phyloP scores from a whole-genome alignment of 2,113 vertebrate genomes.

The Ageneiosus marmoratus region DNA sequence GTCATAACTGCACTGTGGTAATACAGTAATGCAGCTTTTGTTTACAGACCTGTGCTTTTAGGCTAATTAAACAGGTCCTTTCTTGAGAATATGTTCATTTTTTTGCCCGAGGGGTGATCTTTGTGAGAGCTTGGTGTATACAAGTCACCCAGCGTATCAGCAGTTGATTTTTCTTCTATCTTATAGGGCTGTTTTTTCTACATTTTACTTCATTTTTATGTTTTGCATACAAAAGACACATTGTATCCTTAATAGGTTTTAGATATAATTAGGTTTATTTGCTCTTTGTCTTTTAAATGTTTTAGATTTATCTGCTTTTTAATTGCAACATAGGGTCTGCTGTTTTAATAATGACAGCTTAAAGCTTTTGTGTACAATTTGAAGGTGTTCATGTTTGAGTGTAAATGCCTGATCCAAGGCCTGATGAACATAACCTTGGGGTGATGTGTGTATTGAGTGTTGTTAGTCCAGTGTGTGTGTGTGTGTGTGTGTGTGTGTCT shows the following conservation, averaged over 20 bases:
- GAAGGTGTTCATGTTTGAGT: not conserved
- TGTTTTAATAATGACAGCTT: not conserved
- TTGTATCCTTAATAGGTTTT: not conserved
- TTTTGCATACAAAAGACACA: not conserved
- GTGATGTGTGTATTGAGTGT: conserved; percentile 15
- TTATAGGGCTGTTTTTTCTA: not conserved
- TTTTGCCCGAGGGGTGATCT: conserved; percentile 36
- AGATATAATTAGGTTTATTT: not conserved
- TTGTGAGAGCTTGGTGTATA: conserved; percentile 30
- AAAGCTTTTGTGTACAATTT: not conserved
- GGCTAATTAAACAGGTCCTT: conserved; percentile 55
- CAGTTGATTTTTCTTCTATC: not conserved
- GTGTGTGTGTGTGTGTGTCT: conserved; percentile 9
- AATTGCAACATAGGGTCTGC: no score
- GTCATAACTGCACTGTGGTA: conserved; percentile 61
- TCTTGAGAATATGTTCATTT: conserved; percentile 46
- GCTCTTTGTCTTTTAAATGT: not conserved
- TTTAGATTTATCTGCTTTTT: not conserved
- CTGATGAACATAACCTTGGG: conserved; percentile 36
- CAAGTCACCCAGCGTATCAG: not conserved
- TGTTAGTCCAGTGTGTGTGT: conserved; percentile 15
- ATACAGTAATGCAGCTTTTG: conserved; percentile 61
- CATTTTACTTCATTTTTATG: not conserved
- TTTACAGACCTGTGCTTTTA: conserved; percentile 60
- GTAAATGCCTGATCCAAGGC: not conserved